A percentile compares a stretch with the other conserved stretches of the same genome.
These are phyloP conservation scores for Tortricodes alternella DNA, from an alignment of 2,888 invertebrate genomes.

Conservation along the genomic window DNA sequence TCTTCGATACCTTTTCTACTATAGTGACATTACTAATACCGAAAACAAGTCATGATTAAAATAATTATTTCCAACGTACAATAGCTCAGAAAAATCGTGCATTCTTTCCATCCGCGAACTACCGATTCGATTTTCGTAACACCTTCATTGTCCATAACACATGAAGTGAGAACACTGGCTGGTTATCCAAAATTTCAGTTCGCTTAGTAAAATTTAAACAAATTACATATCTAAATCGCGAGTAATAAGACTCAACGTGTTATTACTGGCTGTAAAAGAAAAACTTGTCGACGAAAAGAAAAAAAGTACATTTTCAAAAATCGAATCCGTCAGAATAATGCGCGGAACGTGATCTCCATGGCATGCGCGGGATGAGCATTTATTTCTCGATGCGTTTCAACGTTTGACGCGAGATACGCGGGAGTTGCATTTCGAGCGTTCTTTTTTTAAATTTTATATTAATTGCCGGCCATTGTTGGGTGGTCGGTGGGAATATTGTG, in stretches of 20 bases:
- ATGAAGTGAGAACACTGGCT: conserved; percentile 2
- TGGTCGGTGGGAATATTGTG: conserved; percentile 49
- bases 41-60: no score
- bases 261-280: neutral
- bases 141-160: conserved; percentile 15
- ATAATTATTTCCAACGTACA: no score
- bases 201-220: neutral
- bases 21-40: no score
- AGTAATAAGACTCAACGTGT: neutral
- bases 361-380: conserved; percentile 66
- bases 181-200: neutral
- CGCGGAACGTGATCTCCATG: conserved; percentile 70
- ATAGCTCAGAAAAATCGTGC: no score
- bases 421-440: conserved; percentile 27
- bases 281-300: conserved; percentile 13
- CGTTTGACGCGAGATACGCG: conserved; percentile 32
- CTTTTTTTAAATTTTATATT: conserved; percentile 45
- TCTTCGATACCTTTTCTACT: no score
- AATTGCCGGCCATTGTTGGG: conserved; percentile 67
- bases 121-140: conserved; percentile 21
- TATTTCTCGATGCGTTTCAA: conserved; percentile 59
- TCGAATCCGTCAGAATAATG: conserved; percentile 73
- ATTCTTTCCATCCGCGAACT: conserved; percentile 19
- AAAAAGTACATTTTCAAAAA: conserved; percentile 50
- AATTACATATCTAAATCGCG: neutral